phyloP scores from a whole-genome alignment of 2,888 invertebrate species.

The Drosophila ustulata region DNA sequence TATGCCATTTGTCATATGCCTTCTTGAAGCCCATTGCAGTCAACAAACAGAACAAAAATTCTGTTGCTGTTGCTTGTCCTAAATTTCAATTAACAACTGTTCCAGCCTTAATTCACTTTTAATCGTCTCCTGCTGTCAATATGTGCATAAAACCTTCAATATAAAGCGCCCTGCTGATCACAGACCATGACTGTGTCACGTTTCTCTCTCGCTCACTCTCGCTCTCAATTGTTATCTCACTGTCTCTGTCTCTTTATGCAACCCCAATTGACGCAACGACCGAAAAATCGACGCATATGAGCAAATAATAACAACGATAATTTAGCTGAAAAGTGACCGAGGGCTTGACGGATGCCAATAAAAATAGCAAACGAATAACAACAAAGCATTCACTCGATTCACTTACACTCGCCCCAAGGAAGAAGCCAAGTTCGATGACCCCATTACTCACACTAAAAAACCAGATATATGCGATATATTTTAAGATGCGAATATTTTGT shows the following conservation, averaged over 20 bases:
- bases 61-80: neutral
- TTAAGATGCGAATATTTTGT: constrained; percentile 57
- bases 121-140: constrained; percentile 17
- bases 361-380: constrained; percentile 2
- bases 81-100: constrained; percentile 13
- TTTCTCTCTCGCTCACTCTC: neutral
- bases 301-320: constrained; percentile 63
- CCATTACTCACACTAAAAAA: constrained; percentile 50
- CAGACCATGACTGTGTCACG: constrained; percentile 21
- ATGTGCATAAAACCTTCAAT: constrained; percentile 10
- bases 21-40: neutral
- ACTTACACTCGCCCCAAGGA: constrained; percentile 17
- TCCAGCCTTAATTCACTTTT: constrained; percentile 4
- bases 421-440: constrained; percentile 63
- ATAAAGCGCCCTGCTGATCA: constrained; percentile 20
- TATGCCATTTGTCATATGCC: too few relatives aligned
- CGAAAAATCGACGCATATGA: constrained; percentile 58
- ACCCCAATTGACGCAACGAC: constrained; percentile 41
- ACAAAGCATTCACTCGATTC: constrained; percentile 8
- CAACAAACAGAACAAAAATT: neutral
- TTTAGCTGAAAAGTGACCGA: constrained; percentile 34
- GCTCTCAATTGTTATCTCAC: neutral
- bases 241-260: constrained; percentile 1
- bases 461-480: constrained; percentile 20
- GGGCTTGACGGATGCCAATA: constrained; percentile 15